Conservation (phyloP, 1,140 invertebrate species). For the Coenobita brevimanus region DNA sequence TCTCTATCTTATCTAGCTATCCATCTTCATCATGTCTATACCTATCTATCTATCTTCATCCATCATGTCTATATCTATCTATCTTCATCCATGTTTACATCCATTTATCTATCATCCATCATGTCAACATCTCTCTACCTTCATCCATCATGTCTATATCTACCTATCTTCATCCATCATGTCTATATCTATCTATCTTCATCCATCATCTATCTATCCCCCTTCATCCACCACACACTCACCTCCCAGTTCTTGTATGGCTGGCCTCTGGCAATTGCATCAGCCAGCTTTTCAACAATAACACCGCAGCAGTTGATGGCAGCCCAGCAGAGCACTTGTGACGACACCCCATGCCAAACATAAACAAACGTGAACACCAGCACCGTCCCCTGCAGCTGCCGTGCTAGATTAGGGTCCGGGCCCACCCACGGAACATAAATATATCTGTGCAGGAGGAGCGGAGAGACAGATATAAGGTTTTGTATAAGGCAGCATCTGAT, state of each 20-base stretch:
- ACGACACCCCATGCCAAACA: conserved; percentile 89
- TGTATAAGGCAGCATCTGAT: too few species aligned
- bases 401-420: conserved; percentile 74
- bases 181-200: not conserved
- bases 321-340: conserved; percentile 88
- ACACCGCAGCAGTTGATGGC: conserved; percentile 87
- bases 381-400: conserved; percentile 83
- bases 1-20: too few species aligned
- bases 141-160: not conserved
- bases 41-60: too few species aligned
- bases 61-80: too few species aligned
- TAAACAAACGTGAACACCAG: conserved; percentile 90
- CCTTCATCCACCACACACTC: conserved; percentile 22
- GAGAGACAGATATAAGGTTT: too few species aligned
- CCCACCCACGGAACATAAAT: conserved; percentile 85
- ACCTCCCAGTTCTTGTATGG: conserved; percentile 69
- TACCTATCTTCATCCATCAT: not conserved
- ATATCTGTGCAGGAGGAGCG: conserved; percentile 79
- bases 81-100: too few species aligned
- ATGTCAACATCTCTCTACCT: not conserved
- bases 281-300: conserved; percentile 80
- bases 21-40: too few species aligned
- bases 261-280: conserved; percentile 72
- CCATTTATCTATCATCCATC: too few species aligned
- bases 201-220: not conserved